Conservation (phyloP, 2,888 invertebrate genomes). For the Noctua fimbriata region DNA sequence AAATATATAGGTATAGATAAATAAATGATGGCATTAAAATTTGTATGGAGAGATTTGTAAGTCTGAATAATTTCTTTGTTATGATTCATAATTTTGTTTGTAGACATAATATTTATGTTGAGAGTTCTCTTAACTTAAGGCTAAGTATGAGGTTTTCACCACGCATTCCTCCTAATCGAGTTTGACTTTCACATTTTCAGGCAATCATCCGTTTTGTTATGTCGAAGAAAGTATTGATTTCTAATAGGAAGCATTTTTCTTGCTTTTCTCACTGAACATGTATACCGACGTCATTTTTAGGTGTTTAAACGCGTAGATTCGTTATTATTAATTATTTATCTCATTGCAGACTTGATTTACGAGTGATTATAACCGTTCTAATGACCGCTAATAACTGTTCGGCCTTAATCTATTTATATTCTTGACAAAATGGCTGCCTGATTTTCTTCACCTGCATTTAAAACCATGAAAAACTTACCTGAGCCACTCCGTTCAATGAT, state of each 20-base stretch:
- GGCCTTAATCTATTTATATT: constrained; percentile 68
- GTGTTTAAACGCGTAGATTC: background rate
- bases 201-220: constrained; percentile 6
- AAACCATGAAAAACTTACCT: constrained; percentile 85
- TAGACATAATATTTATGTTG: background rate
- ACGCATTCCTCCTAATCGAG: background rate
- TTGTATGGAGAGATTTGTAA: background rate
- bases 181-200: constrained; percentile 46
- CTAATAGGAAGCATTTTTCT: background rate
- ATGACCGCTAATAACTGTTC: constrained; percentile 39
- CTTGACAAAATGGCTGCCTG: constrained; percentile 85
- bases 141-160: background rate
- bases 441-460: constrained; percentile 80
- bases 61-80: background rate
- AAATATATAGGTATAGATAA: background rate
- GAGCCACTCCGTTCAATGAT: constrained; percentile 78
- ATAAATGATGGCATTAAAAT: background rate
- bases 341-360: background rate
- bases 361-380: background rate
- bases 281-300: background rate
- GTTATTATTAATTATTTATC: background rate
- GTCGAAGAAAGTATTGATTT: constrained; percentile 39
- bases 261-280: background rate
- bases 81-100: constrained; percentile 1
- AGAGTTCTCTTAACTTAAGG: background rate